These are phyloP conservation scores for Polypedilum vanderplanki DNA, from an alignment of 1,140 invertebrate species.

Conservation along the genomic window DNA sequence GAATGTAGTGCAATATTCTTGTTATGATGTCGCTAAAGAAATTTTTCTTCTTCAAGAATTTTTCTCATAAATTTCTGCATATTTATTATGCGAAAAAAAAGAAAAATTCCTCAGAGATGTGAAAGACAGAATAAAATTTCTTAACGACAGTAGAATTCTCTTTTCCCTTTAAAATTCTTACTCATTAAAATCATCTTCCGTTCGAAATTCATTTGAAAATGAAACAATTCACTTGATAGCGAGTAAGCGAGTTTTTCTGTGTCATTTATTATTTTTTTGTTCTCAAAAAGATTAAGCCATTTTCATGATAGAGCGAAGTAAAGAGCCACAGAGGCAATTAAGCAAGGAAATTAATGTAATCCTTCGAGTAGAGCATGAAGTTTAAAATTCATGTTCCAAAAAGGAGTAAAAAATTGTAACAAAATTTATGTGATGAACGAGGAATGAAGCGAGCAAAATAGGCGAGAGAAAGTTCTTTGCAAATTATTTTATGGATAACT, in stretches of 20 bases:
- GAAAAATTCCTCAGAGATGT: no score
- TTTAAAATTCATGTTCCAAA: constrained; percentile 1
- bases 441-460: background rate
- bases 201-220: background rate
- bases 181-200: no score
- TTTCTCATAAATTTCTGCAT: no score
- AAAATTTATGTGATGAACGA: constrained; percentile 11
- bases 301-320: background rate
- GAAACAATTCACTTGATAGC: background rate
- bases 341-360: constrained; percentile 23
- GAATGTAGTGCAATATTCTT: no score
- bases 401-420: background rate
- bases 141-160: no score
- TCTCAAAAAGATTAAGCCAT: background rate
- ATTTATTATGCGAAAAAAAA: no score
- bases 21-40: no score
- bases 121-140: no score
- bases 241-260: background rate
- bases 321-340: constrained; percentile 25
- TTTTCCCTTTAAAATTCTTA: no score
- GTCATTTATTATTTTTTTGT: constrained; percentile 1
- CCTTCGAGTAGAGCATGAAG: background rate
- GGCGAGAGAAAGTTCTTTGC: background rate
- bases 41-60: no score
- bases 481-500: background rate